phyloP scores from a whole-genome alignment of 2,888 invertebrate genomes.

The Seira musarum region DNA sequence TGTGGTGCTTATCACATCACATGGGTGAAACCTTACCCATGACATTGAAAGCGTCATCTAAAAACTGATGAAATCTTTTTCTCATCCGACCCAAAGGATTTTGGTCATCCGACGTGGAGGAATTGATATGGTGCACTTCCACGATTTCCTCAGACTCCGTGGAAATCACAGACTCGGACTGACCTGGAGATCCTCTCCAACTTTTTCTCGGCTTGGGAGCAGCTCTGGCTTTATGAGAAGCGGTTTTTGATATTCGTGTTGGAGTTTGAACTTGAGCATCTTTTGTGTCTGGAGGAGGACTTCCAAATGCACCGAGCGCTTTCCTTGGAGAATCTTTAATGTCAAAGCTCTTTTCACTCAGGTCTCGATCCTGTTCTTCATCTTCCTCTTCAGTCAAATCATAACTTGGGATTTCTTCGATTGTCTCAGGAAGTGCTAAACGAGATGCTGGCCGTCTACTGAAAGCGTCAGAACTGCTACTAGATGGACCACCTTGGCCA shows the following conservation, averaged over 20 bases:
- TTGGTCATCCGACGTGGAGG: slow-evolving; percentile 49
- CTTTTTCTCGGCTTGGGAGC: slow-evolving; percentile 50
- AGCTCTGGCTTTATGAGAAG: slow-evolving; percentile 40
- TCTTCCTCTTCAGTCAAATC: slow-evolving; percentile 34
- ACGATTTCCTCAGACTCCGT: slow-evolving; percentile 61
- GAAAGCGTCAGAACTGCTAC: neutral
- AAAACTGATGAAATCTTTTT: slow-evolving; percentile 82
- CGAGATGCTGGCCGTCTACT: slow-evolving; percentile 29
- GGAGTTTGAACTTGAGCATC: slow-evolving; percentile 63
- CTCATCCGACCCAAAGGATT: slow-evolving; percentile 74
- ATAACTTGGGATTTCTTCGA: slow-evolving; percentile 55
- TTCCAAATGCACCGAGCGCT: neutral
- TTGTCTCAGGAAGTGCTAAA: slow-evolving; percentile 47
- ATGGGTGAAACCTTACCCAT: slow-evolving; percentile 61
- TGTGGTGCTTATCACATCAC: neutral
- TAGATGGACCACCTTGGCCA: neutral
- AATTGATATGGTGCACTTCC: slow-evolving; percentile 54
- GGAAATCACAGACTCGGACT: slow-evolving; percentile 53
- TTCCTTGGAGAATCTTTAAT: slow-evolving; percentile 36
- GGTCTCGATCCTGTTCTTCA: slow-evolving; percentile 59
- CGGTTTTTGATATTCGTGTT: slow-evolving; percentile 43
- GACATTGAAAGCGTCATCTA: slow-evolving; percentile 85
- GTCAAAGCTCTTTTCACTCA: slow-evolving; percentile 61
- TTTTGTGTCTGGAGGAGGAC: slow-evolving; percentile 40
- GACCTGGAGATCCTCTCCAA: slow-evolving; percentile 41